These are phyloP conservation scores for Chrysogorgia sp. DNA, from an alignment of 92 coral and sea anemone genomes.

Conservation along the genomic window DNA sequence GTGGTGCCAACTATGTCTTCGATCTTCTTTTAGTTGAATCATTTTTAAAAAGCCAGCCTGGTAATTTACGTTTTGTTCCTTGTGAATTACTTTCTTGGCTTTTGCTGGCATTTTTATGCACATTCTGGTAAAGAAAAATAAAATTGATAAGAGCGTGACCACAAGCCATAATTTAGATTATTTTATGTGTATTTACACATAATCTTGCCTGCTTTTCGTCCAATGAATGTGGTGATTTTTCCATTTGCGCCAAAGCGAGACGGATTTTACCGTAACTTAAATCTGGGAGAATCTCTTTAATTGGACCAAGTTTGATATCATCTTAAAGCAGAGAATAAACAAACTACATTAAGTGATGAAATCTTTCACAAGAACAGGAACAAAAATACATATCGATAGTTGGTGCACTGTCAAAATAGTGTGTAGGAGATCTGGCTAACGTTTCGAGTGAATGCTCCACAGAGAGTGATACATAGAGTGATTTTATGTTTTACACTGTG, in stretches of 20 bases:
- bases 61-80: conserved; percentile 77
- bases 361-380: too few species aligned
- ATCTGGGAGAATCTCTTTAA: conserved; percentile 72
- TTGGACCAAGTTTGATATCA: conserved; percentile 63
- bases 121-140: not conserved
- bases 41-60: conserved; percentile 60
- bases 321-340: conserved; percentile 40
- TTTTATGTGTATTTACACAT: not conserved
- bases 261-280: conserved; percentile 71
- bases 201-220: not conserved
- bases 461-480: too few species aligned
- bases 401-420: not conserved
- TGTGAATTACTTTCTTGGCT: conserved; percentile 23
- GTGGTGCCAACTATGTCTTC: not conserved
- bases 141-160: not conserved
- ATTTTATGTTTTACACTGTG: too few species aligned
- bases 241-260: conserved; percentile 75
- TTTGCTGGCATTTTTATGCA: not conserved
- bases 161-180: not conserved
- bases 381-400: not conserved
- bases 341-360: too few species aligned
- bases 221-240: conserved; percentile 43
- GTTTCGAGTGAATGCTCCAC: too few species aligned
- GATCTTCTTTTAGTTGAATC: conserved; percentile 10
- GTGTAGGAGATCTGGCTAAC: too few species aligned